These are phyloP conservation scores for Anoura caudifer DNA, from an alignment of 2,113 vertebrate genomes.

Conservation along the genomic window DNA sequence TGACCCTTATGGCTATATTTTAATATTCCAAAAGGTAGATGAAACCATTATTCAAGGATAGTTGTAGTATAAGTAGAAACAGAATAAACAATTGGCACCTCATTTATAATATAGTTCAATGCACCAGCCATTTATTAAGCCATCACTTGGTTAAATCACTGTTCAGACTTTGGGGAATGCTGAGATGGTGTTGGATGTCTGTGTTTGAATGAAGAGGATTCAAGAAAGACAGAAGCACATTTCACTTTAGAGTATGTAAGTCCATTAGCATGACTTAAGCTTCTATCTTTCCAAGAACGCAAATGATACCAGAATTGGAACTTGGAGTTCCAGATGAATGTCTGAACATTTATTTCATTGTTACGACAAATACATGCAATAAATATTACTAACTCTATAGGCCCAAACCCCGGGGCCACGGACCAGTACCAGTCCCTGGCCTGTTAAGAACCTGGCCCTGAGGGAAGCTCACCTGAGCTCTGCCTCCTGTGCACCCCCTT, in stretches of 20 bases:
- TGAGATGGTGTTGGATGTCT: not conserved
- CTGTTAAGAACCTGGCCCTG: too few relatives aligned
- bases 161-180: not conserved
- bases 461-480: too few relatives aligned
- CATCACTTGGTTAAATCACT: not conserved
- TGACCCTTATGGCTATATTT: not conserved
- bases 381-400: not conserved
- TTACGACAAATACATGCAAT: not conserved
- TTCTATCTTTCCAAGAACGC: not conserved
- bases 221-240: not conserved
- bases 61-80: not conserved
- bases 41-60: not conserved
- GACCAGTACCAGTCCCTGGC: too few relatives aligned
- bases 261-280: not conserved
- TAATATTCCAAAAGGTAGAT: not conserved
- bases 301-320: not conserved
- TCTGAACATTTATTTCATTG: not conserved
- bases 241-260: not conserved
- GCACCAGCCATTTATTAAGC: not conserved
- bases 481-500: too few relatives aligned
- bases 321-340: not conserved
- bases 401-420: too few relatives aligned
- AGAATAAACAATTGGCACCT: not conserved
- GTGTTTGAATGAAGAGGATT: not conserved
- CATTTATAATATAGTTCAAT: not conserved